Conservation (phyloP, 2,113 vertebrate species). For the Podocnemis expansa region DNA sequence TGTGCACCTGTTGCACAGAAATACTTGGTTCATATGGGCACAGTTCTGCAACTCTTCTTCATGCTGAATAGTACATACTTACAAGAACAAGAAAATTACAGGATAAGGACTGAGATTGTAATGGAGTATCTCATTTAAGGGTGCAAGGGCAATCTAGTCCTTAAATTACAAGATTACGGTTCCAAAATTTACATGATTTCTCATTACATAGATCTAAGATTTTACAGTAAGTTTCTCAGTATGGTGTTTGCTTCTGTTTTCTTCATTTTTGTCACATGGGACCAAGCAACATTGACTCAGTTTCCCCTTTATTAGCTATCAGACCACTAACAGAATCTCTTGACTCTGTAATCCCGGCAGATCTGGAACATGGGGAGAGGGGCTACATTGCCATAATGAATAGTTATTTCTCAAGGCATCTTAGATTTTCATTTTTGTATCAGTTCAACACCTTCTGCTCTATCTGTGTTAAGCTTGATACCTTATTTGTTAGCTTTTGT, state of each 20-base stretch:
- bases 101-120: not conserved
- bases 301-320: slow-evolving; percentile 51
- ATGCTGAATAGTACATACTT: slow-evolving; percentile 6
- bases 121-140: not conserved
- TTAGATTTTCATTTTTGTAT: not conserved
- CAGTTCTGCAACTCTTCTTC: slow-evolving; percentile 34
- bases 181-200: slow-evolving; percentile 53
- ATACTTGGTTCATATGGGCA: not conserved
- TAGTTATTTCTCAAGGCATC: not conserved
- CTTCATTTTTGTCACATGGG: slow-evolving; percentile 64
- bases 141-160: not conserved
- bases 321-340: slow-evolving; percentile 66
- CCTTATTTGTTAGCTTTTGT: not conserved
- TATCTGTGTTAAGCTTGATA: not conserved
- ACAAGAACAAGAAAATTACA: not conserved
- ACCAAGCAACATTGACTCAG: slow-evolving; percentile 50
- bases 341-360: slow-evolving; percentile 51
- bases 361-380: slow-evolving; percentile 47
- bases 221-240: slow-evolving; percentile 63
- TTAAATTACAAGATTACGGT: slow-evolving; percentile 31
- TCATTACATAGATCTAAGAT: slow-evolving; percentile 63
- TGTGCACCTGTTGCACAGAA: not conserved
- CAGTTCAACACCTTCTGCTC: not conserved
- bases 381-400: not conserved
- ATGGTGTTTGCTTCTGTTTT: slow-evolving; percentile 64